Base-by-base conservation (phyloP, 2,797 vertebrate species). In the Leptoclinus maculatus region DNA sequence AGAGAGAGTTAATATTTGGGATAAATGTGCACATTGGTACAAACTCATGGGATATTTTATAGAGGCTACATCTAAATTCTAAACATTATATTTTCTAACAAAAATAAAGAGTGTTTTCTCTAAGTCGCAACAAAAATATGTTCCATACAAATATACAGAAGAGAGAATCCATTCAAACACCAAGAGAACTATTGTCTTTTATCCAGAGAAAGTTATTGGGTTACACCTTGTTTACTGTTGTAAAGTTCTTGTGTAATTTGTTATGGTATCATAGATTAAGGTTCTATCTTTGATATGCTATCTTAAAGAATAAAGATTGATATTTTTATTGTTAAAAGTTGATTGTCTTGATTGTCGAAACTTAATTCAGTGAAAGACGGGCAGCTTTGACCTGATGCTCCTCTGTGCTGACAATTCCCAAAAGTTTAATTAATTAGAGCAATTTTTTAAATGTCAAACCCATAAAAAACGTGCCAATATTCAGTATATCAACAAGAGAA, bases 261-360 rank as follows among this genome's bases (percentile, higher is more conserved):
- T 91, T 83, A 84, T 88, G 75, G 94, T 96, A 96, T 96, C 94
- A 95, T 96, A 89, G 96, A 95, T 95, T 95, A 87, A 94, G 95
- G 87, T 91, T 93, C 84, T 93, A 95, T 96, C 96, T 97, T 97
- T 96, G 95, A 95, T 96, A 95, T 96, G 95, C 95, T 96, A 97
- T 97, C 96, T 96, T 95, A 95, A 97, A 97, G 83, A 94, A 98
- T 97, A 98, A 98, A 98, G 95, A 96, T 96, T 95, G 95, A 92
- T 82, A 96, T 94, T 95, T 95, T 94, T 94, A 92, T 93, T 93
- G 91, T 94, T 90, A 74, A 83, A 89, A 72, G 36, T 70, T 41
- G 54, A 16, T 54, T 79, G 69, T 87, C 67, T 82, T 87, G 2
- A 76, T 87, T 83, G 63, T 51, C 1, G 39, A 63, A 77, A 38